Evolutionary conservation across 2,888 invertebrate species (phyloP).

Genomic region (Zygogramma bicolorata): DNA sequence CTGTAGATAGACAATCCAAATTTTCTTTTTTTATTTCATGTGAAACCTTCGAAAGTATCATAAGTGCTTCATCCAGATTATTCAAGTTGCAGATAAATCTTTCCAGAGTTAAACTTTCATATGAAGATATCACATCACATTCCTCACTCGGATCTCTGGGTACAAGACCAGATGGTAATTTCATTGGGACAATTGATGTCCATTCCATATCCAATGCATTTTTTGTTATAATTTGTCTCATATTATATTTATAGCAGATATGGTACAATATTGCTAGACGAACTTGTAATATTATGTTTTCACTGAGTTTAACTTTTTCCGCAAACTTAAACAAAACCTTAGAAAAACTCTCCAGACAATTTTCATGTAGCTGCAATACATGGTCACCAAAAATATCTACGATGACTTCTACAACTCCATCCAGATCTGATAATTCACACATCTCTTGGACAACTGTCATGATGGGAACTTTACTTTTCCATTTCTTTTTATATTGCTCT

Average conservation of each 20-base stretch:
- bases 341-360: conserved; percentile 38
- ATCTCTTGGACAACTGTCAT: conserved; percentile 51
- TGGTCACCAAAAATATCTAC: conserved; percentile 51
- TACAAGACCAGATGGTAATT: conserved; percentile 28
- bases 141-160: conserved; percentile 54
- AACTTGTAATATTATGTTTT: conserved; percentile 34
- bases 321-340: conserved; percentile 43
- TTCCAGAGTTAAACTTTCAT: conserved; percentile 52
- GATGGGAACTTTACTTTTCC: conserved; percentile 57
- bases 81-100: conserved; percentile 42
- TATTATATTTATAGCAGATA: conserved; percentile 49
- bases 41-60: conserved; percentile 39
- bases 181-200: conserved; percentile 18
- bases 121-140: conserved; percentile 57
- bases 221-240: conserved; percentile 45
- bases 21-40: conserved; percentile 17
- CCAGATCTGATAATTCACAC: conserved; percentile 43
- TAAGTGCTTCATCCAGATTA: conserved; percentile 48
- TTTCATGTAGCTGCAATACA: conserved; percentile 41
- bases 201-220: conserved; percentile 54
- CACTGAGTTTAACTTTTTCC: background rate
- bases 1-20: conserved; percentile 23
- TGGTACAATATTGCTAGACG: conserved; percentile 50
- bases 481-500: conserved; percentile 51
- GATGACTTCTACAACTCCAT: conserved; percentile 45